A percentile compares a stretch with the other conserved stretches of the same genome.
These are phyloP conservation scores for Nymphalis io DNA, from an alignment of 1,140 invertebrate species.

Conservation along the genomic window DNA sequence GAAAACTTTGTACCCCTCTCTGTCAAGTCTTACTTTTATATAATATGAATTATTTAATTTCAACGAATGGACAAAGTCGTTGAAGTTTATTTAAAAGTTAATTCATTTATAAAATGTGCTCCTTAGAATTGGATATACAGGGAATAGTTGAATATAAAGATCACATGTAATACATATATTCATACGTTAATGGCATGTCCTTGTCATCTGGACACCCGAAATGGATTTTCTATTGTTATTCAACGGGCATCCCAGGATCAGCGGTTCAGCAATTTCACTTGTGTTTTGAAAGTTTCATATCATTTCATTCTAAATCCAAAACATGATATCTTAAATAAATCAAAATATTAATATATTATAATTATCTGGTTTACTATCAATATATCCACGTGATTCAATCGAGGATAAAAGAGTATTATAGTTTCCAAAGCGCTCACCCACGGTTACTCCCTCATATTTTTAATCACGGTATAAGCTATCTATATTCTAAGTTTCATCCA, in stretches of 20 bases:
- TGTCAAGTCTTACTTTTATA: too few relatives aligned
- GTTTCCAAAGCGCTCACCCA: too few relatives aligned
- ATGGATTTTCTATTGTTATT: conserved; percentile 70
- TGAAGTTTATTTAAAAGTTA: too few relatives aligned
- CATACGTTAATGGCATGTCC: conserved; percentile 69
- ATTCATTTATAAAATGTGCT: neutral
- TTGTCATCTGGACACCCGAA: conserved; percentile 53
- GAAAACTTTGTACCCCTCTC: too few relatives aligned
- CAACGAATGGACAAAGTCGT: too few relatives aligned
- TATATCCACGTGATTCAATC: too few relatives aligned
- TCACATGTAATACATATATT: conserved; percentile 67
- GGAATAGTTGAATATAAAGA: conserved; percentile 17
- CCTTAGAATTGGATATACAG: neutral
- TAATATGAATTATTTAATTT: too few relatives aligned
- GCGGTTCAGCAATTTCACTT: conserved; percentile 52
- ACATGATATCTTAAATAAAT: neutral
- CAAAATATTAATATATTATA: neutral
- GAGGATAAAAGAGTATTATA: too few relatives aligned
- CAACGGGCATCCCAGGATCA: conserved; percentile 55
- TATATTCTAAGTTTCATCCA: too few relatives aligned
- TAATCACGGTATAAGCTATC: too few relatives aligned
- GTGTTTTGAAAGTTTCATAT: conserved; percentile 44
- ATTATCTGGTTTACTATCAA: neutral
- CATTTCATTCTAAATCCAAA: conserved; percentile 8
- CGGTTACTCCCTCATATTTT: too few relatives aligned